Evolutionary conservation across 2,888 invertebrate species (phyloP), one percentile per base, ranked within the genome.

Genomic region (Thumatha senex): DNA sequence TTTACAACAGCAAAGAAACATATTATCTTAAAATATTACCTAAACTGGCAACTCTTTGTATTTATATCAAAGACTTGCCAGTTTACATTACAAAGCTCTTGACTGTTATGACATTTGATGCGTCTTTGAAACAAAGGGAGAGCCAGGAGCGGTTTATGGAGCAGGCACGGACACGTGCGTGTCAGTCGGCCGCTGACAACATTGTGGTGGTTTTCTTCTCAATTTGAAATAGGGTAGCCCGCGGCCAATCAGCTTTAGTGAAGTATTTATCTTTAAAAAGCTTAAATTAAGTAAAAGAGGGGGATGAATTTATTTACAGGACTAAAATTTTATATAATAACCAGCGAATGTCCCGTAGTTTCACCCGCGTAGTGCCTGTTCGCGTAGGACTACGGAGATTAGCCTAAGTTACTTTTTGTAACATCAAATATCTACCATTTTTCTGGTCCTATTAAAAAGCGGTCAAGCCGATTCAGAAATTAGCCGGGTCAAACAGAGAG

Each of bases 91-190:
- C 60, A 62, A 60, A 65, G 69, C 48, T 33, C 40, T 48, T 46
- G 36, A 11, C 42, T 15, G 40, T 54, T 49, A 58, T 57, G 63
- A 67, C 60, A 58, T 61, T 61, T 70, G 76, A 71, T 64, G 61
- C 58, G 58, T 66, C 76, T 77, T 75, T 77, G 76, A 62, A 34
- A 48, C 63, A 61, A 67, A 67, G 67, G 44, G 40, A 67, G 59
- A 44, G 70, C 76, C 70, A 48, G 58, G 43, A 71, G 75, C 71
- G 51, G 59, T 63, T 54, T 48, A 9, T 36, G 42, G 30, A 51
- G 41, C 40, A 35, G 31, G 40, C 10, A 40, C 38, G 39, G 51
- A 66, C 61, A 67, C 74, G 80, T 71, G 71, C 63, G 63, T 57
- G 47, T 56, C 35, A 63, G 53, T 59, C 61, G 62, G 62, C 50